Evolutionary conservation across 1,140 invertebrate species (phyloP).

Genomic region (Drosophila takahashii): DNA sequence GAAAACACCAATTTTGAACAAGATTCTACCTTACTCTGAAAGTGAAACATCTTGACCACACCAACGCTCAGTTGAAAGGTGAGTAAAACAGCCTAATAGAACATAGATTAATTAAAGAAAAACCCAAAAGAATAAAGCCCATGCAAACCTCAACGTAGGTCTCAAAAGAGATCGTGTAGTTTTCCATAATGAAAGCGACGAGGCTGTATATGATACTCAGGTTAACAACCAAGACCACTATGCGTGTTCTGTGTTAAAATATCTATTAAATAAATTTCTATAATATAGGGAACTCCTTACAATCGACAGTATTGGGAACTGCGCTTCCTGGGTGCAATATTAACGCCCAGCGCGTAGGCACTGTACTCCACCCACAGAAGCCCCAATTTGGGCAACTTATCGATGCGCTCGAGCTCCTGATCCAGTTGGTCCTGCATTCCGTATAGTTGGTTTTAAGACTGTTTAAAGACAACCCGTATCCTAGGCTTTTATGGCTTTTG

Average conservation of each 20-base stretch:
- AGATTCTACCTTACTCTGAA: conserved; percentile 33
- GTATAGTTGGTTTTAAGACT: conserved; percentile 27
- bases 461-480: background rate
- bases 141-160: conserved; percentile 66
- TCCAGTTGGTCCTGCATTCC: conserved; percentile 61
- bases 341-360: conserved; percentile 59
- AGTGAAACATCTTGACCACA: conserved; percentile 65
- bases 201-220: conserved; percentile 61
- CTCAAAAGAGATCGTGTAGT: conserved; percentile 64
- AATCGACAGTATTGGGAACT: conserved; percentile 51
- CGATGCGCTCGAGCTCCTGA: conserved; percentile 55
- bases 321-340: conserved; percentile 63
- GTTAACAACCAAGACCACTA: conserved; percentile 44
- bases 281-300: conserved; percentile 21
- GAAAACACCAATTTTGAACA: conserved; percentile 37
- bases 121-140: no score
- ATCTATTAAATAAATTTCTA: background rate
- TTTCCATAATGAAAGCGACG: conserved; percentile 49
- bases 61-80: conserved; percentile 65
- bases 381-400: conserved; percentile 54
- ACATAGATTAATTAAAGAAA: background rate
- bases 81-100: conserved; percentile 51
- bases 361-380: conserved; percentile 64
- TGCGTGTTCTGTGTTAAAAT: conserved; percentile 21
- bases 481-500: conserved; percentile 53